Percentiles rank a stretch among this genome's conserved stretches.
Evolutionary conservation across 2,797 vertebrate species (phyloP).

Genomic region (Echeneis naucrates): DNA sequence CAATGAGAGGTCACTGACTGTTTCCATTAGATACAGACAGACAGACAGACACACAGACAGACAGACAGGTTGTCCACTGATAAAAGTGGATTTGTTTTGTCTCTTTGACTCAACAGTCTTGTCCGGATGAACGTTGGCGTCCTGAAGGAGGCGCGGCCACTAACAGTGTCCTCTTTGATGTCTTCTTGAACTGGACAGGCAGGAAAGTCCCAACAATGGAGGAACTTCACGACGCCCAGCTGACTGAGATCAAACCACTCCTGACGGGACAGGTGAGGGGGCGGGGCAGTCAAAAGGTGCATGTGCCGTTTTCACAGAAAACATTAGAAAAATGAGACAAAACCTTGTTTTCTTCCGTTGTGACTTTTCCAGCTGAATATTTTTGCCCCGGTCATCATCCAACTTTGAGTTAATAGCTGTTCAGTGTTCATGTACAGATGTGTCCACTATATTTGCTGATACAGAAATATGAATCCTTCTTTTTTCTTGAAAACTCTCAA

Average conservation of each 20-base stretch:
- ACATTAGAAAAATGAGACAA: background rate
- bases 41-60: constrained; percentile 8
- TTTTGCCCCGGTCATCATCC: too few relatives aligned
- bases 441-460: background rate
- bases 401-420: background rate
- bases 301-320: background rate
- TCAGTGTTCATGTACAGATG: too few relatives aligned
- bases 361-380: too few relatives aligned
- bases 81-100: too few relatives aligned
- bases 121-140: too few relatives aligned
- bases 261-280: constrained; percentile 91
- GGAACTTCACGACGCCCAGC: constrained; percentile 94
- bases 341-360: background rate
- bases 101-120: too few relatives aligned
- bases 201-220: constrained; percentile 89
- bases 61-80: too few relatives aligned
- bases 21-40: constrained; percentile 49
- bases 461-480: too few relatives aligned
- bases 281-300: background rate
- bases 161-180: too few relatives aligned
- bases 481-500: too few relatives aligned
- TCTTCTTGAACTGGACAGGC: too few relatives aligned
- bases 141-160: too few relatives aligned
- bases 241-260: constrained; percentile 96
- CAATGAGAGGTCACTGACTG: constrained; percentile 40